Base-by-base conservation (phyloP, 2,888 invertebrate genomes). In the Caenorhabditis sp. region DNA sequence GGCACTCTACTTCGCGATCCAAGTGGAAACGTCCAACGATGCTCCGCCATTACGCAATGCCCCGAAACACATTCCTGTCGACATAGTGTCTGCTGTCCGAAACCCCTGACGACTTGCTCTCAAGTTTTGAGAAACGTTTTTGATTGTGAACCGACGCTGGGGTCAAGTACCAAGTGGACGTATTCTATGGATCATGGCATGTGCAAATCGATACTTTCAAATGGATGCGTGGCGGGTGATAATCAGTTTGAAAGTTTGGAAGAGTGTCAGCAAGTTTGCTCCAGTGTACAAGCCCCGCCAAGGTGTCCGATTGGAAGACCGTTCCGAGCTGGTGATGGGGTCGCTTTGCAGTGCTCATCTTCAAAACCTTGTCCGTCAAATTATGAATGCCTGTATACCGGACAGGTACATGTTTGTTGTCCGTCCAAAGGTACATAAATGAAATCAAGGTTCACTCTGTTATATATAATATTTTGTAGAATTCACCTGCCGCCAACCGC, bases 381-480 rank as follows among this genome's bases (percentile, higher is more conserved):
- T 47, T 89, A 87, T 67, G 88, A 89, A 40, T 90, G 89, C 65
- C 50, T 80, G 51, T 89, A 84, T 50, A 88, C 88, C 40, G 89
- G 88, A 15, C 82, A 65, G 1, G 62, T 64, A 3, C 86, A 85
- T 60, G 88, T 85, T 13, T 89, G 89, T 62, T 89, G 89, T 79
- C 89, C 89, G 0, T 76, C 83, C 0, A 82, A 82, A 79, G 84
- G 87, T 87, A 11, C 32, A 32, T 32, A 32, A 32, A 4, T 32
- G 4, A 6, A 6, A 6, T 32, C 32, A 32, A 32, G 9, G 5
- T 32, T 32, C 9, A 32, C 9, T 32, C 9, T 32, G 4, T 32
- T 32, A n/a, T n/a, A 32, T 32, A 6, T 9, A 32, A 32, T 32
- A 6, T 32, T 32, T 32, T 32, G 32, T 32, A 83, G 85, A 71